Base-by-base conservation (phyloP, 2,113 vertebrate species). In the Hemicordylus capensis region DNA sequence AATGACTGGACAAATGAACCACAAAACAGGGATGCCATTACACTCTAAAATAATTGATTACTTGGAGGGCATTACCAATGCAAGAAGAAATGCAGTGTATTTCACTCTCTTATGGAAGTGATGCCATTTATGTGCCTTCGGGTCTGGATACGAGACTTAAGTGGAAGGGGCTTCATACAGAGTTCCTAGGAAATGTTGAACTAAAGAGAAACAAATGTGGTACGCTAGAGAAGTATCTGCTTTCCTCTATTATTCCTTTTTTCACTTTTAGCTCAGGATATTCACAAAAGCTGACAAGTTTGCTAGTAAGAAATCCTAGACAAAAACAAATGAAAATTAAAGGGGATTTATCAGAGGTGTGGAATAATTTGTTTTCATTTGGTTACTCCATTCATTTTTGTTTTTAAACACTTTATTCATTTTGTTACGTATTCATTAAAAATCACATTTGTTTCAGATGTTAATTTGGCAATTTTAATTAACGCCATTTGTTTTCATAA, bases 131-230 rank as follows among this genome's bases (percentile, higher is more conserved):
- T 76, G 78, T 8, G 14, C 9, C 26, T 54, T 54, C 48, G 86
- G 58, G 59, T 90, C 76, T 74, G 81, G 83, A 84, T 66, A 24
- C 42, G 70, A 88, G 37, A 22, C 34, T 79, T 67, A 39, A 39
- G 80, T 73, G 70, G 26, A 81, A 22, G 37, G 15, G 66, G 54
- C n/a, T n/a, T n/a, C n/a, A n/a, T n/a, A n/a, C 19, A 83, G 83
- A 89, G 66, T 91, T 90, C 76, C 75, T 22, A 59, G 79, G 81
- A 91, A 83, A 76, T 78, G 90, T 86, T 63, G 69, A 88, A 70
- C 89, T 85, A 89, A 93, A 88, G 77, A 87, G 92, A 94, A 58
- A 31, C 77, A 93, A 89, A 88, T 82, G 77, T 64, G 73, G 31
- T n/a, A 48, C 6, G 6, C 42, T n/a, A 64, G 39, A 48, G 4